Conservation (phyloP, 2,113 vertebrate genomes). For the Seriola rivoliana region DNA sequence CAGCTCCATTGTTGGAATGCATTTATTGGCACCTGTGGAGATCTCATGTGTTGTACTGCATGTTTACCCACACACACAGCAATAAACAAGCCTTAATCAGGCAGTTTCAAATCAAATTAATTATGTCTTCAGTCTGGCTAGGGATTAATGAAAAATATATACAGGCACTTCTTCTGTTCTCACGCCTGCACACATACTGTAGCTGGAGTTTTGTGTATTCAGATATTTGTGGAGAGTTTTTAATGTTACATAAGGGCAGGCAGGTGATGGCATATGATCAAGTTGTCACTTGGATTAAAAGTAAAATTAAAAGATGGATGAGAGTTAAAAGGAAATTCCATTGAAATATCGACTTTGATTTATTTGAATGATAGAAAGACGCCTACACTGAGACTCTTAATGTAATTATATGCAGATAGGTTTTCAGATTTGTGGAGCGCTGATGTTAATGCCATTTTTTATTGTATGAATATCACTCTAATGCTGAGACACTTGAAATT, state of each 20-base stretch:
- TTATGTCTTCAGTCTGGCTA: too few species aligned
- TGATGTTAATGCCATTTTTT: constrained; percentile 27
- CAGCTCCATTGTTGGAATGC: background rate
- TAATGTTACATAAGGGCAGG: background rate
- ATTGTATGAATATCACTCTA: too few species aligned
- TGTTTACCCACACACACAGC: background rate
- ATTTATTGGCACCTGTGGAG: constrained; percentile 21
- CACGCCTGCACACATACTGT: background rate
- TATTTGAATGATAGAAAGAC: constrained; percentile 19
- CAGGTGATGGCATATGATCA: constrained; percentile 27
- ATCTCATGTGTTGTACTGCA: background rate
- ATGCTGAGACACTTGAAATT: too few species aligned
- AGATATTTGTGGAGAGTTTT: background rate
- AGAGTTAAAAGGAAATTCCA: constrained; percentile 29
- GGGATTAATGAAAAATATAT: background rate
- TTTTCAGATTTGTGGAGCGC: constrained; percentile 19
- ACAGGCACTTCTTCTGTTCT: background rate
- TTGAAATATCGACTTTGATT: constrained; percentile 55
- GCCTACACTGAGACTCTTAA: background rate
- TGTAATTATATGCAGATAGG: constrained; percentile 43
- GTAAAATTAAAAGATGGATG: constrained; percentile 37
- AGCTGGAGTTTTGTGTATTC: background rate
- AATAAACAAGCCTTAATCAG: background rate
- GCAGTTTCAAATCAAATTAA: background rate
- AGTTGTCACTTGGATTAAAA: constrained; percentile 33